Base-by-base conservation (phyloP, 2,888 invertebrate species). In the Phlogophora meticulosa region DNA sequence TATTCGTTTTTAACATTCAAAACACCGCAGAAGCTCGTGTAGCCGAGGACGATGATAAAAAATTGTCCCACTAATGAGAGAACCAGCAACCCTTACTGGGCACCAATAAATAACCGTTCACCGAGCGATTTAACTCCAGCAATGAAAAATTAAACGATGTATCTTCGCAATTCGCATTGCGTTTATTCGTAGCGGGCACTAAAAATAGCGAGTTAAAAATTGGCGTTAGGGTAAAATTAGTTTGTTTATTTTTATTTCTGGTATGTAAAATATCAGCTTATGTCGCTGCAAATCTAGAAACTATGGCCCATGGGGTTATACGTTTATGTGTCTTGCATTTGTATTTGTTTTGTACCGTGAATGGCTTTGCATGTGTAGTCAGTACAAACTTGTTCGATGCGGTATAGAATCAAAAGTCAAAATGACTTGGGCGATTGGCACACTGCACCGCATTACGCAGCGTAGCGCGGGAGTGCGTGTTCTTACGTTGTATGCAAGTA, bases 141-240 rank as follows among this genome's bases (percentile, higher is more conserved):
- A 89, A 86, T 91, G 91, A 91, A 91, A 92, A 91, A 92, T 91
- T 89, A 88, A 87, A 87, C 87, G 82, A 89, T 88, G 80, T 85
- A 89, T 91, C 87, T 88, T 85, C 66, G 76, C 86, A 85, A 88
- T 88, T 85, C 85, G 85, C 82, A 83, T 84, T 78, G 83, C 84
- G 82, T 87, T 89, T 85, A 85, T 83, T 83, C 68, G 67, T 64
- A 78, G 71, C 66, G 58, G 48, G 62, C 65, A 85, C 80, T 83
- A 81, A 84, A 86, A 82, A 85, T 76, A 71, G 46, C 76, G 77
- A 28, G 28, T 28, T 28, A 28, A 28, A 28, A 28, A 5, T 28
- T 28, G 5, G 28, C 2, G 28, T 2, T 28, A 28, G 5, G 5
- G 2, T 28, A 28, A 28, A 28, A 28, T 28, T 28, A 28, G 28